Percentiles rank a stretch among this genome's conserved stretches.
Evolutionary conservation across 2,797 vertebrate species (phyloP).

Genomic region (Mallotus villosus): DNA sequence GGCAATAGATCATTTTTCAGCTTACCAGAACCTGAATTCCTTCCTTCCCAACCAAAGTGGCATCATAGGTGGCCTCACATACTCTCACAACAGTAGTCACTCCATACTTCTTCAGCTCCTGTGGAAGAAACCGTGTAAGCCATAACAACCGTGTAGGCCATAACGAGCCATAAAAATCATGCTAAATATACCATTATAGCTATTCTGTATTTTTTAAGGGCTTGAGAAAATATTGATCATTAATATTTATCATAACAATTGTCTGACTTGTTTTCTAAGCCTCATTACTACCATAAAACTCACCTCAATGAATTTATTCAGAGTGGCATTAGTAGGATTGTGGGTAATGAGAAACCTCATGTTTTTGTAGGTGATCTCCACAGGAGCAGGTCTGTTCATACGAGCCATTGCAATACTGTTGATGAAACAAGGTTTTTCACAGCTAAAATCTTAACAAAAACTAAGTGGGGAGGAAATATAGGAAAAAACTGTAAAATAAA

Average conservation of each 20-base stretch:
- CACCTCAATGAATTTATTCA: slow-evolving; percentile 99
- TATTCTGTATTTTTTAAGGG: neutral
- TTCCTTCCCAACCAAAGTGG: slow-evolving; percentile 94
- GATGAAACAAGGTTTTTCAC: slow-evolving; percentile 23
- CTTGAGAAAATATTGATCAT: neutral
- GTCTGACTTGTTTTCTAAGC: neutral
- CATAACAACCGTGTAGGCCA: neutral
- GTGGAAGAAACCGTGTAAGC: neutral
- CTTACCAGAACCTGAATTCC: slow-evolving; percentile 97
- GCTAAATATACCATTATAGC: neutral
- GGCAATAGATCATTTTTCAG: neutral
- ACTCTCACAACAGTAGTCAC: slow-evolving; percentile 97
- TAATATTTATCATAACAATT: neutral
- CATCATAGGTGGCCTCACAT: slow-evolving; percentile 97
- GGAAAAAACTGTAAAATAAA: slow-evolving; percentile 50
- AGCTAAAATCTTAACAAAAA: slow-evolving; percentile 47
- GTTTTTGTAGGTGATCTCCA: slow-evolving; percentile 99
- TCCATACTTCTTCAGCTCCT: slow-evolving; percentile 98
- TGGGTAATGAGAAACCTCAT: slow-evolving; percentile 99
- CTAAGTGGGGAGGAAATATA: slow-evolving; percentile 57
- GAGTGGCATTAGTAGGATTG: slow-evolving; percentile 98
- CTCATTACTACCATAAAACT: slow-evolving; percentile 50
- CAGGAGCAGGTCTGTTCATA: slow-evolving; percentile 99
- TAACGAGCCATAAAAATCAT: too few relatives aligned
- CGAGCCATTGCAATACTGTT: slow-evolving; percentile 86